phyloP scores from a whole-genome alignment of 92 coral and sea anemone genomes.

The Epizoanthus ramosus region DNA sequence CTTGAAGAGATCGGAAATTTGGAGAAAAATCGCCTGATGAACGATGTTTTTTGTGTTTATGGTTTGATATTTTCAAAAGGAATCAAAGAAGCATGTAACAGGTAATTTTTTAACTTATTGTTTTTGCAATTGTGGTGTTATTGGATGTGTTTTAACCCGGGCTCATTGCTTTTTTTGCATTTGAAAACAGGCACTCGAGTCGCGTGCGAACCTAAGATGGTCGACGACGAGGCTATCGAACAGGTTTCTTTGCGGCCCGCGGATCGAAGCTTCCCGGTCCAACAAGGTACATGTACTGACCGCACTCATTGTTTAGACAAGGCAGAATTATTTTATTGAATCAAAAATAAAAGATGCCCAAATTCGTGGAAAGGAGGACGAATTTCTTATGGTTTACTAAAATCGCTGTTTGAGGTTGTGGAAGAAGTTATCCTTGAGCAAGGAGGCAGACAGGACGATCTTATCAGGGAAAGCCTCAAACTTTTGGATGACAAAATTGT shows the following conservation, averaged over 20 bases:
- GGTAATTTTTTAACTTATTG: slow-evolving; percentile 5
- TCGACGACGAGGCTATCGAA: neutral
- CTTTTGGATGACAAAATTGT: slow-evolving; percentile 16
- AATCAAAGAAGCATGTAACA: slow-evolving; percentile 4
- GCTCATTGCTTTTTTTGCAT: slow-evolving; percentile 14
- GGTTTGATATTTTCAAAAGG: neutral
- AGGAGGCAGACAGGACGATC: slow-evolving; percentile 18
- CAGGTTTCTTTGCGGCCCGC: no score
- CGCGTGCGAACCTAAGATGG: slow-evolving; percentile 4
- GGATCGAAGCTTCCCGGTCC: neutral
- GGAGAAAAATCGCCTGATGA: neutral
- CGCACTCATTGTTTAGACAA: slow-evolving; percentile 1
- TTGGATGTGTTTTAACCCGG: neutral
- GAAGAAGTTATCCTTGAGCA: neutral
- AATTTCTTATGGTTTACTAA: slow-evolving; percentile 19
- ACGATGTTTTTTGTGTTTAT: slow-evolving; percentile 1
- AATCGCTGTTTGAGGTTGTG: slow-evolving; percentile 26
- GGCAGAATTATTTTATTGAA: slow-evolving; percentile 8
- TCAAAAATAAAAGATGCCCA: slow-evolving; percentile 17
- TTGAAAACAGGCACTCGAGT: slow-evolving; percentile 10
- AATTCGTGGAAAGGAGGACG: neutral
- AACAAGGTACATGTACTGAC: slow-evolving; percentile 4
- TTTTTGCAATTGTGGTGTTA: neutral
- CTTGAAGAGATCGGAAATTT: neutral
- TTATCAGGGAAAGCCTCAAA: neutral